Evolutionary conservation across 2,113 vertebrate species (phyloP).

Genomic region (Petaurus breviceps): DNA sequence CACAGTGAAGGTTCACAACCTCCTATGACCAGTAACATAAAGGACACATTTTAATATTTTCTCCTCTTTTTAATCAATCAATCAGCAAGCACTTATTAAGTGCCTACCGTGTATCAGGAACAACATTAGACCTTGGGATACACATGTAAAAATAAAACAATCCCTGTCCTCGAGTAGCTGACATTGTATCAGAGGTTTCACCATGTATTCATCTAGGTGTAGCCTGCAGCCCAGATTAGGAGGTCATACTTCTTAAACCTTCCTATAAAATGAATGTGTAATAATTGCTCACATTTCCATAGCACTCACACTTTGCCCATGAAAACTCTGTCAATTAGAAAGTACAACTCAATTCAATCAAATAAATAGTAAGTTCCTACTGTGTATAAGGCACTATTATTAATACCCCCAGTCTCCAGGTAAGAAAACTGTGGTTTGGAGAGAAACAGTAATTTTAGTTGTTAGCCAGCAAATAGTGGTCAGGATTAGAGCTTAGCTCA

Average conservation of each 20-base stretch:
- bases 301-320: neutral
- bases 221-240: neutral
- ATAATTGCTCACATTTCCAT: neutral
- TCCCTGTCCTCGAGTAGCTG: neutral
- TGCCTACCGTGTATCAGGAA: neutral
- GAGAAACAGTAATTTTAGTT: neutral
- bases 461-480: slow-evolving; percentile 10
- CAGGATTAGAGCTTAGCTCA: neutral
- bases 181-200: neutral
- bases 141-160: neutral
- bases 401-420: neutral
- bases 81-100: neutral
- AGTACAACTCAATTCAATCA: neutral
- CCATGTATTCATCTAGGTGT: neutral
- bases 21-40: neutral
- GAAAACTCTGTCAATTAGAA: neutral
- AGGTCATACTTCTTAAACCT: neutral
- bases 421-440: neutral
- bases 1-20: neutral
- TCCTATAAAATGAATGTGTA: neutral
- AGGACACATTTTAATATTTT: neutral
- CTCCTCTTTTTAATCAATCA: neutral
- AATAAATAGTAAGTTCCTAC: neutral
- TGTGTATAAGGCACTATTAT: neutral
- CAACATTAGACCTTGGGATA: neutral